Base-by-base conservation (phyloP, 2,888 invertebrate genomes). In the Drosophila kambysellisi region DNA sequence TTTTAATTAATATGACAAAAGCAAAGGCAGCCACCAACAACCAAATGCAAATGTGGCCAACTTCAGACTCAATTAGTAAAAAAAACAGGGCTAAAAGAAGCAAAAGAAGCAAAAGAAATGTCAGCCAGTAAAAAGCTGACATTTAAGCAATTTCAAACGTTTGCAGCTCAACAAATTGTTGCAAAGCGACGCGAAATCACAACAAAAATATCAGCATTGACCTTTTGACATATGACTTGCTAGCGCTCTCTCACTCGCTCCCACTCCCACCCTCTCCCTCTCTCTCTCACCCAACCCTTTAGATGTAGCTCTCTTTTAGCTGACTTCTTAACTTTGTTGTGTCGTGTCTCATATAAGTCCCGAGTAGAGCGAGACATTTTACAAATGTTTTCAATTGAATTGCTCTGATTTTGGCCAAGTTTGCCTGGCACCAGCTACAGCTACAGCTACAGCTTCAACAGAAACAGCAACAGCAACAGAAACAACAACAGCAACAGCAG, bases 331-430 rank as follows among this genome's bases (percentile, higher is more conserved):
- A 74, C 81, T 70, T 82, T 70, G 86, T 56, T 46, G 20, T 35
- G 84, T 82, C 84, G 88, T 89, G 89, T 72, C 88, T 89, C 89
- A 89, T 88, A 89, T 89, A 88, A 79, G 82, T 74, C 75, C 75
- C 76, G 63, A 76, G 66, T 69, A 70, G 60, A 79, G 84, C 79
- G 72, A 85, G 85, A 90, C 90, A 90, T 87, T 87, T 87, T 82
- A 90, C 87, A 88, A 90, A 88, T 90, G 90, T 88, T 88, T 88
- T 89, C 87, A 88, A 88, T 88, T 90, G 89, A 88, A 88, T 90
- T 88, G 87, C 87, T 88, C 87, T 88, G 87, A 88, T 88, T 88
- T 87, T 89, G 83, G 86, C 89, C 83, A 86, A 79, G 73, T 62
- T 74, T 68, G 77, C 67, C 11, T 32, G 53, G 43, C 72, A 63